Conservation (phyloP, 2,797 vertebrate genomes). For the Falco novaeseelandiae region DNA sequence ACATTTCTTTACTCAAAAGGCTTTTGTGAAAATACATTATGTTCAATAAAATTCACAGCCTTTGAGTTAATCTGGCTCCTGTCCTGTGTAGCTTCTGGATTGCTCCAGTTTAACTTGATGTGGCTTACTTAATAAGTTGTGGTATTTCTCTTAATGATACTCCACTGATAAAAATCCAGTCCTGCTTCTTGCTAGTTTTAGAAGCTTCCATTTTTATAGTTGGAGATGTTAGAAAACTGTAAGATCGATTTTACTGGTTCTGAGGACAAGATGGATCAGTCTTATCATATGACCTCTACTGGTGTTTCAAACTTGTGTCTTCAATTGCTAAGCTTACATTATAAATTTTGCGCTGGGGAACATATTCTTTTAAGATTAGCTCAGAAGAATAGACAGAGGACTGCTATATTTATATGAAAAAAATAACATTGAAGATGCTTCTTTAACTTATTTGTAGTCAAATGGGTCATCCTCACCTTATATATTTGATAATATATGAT, state of each 20-base stretch:
- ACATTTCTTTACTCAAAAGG: neutral
- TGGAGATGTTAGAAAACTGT: neutral
- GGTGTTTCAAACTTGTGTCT: neutral
- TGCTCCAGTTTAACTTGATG: neutral
- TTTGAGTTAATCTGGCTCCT: neutral
- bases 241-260: neutral
- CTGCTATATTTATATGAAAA: neutral
- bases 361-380: neutral
- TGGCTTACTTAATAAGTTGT: neutral
- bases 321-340: neutral
- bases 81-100: neutral
- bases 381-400: neutral
- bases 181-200: neutral
- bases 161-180: neutral
- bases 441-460: neutral
- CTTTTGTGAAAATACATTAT: neutral
- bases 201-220: neutral
- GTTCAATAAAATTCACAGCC: neutral
- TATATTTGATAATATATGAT: neutral
- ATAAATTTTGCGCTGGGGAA: neutral
- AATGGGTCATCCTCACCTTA: neutral
- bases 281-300: neutral
- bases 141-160: neutral
- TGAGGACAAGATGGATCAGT: neutral
- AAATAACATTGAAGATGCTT: neutral